A percentile compares a stretch with the other conserved stretches of the same genome.
Conservation (phyloP, 2,888 invertebrate species). For the Tanaodytes sp. region DNA sequence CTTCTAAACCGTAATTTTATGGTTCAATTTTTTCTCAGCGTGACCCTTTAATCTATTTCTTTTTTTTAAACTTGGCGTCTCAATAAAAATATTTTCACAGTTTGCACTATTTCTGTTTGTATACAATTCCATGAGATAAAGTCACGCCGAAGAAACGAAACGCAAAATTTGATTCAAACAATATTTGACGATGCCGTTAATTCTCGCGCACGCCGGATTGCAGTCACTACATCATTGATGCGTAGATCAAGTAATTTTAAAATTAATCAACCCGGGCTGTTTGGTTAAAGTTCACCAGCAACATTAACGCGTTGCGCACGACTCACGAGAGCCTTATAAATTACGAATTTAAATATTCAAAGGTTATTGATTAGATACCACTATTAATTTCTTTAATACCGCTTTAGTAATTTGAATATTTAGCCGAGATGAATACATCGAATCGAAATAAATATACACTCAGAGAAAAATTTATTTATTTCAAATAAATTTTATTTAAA, state of each 20-base stretch:
- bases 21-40: no score
- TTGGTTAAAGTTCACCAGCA: conserved; percentile 27
- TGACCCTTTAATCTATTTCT: no score
- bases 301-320: not conserved
- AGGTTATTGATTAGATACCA: conserved; percentile 43
- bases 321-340: conserved; percentile 34
- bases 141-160: no score
- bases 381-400: conserved; percentile 39
- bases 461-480: no score
- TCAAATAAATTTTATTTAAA: no score
- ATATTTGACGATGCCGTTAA: conserved; percentile 1
- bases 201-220: conserved; percentile 4
- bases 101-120: no score
- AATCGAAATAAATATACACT: conserved; percentile 47
- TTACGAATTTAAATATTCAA: conserved; percentile 39
- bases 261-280: conserved; percentile 30
- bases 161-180: no score
- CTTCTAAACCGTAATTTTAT: no score
- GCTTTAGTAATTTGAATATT: conserved; percentile 48
- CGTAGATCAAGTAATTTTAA: conserved; percentile 14
- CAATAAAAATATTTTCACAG: no score
- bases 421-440: conserved; percentile 43
- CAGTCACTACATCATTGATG: conserved; percentile 2
- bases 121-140: no score
- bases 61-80: no score